Percentiles rank a stretch among this genome's conserved stretches.
Conservation (phyloP, 2,113 vertebrate species). For the Rhinolophus sinicus region DNA sequence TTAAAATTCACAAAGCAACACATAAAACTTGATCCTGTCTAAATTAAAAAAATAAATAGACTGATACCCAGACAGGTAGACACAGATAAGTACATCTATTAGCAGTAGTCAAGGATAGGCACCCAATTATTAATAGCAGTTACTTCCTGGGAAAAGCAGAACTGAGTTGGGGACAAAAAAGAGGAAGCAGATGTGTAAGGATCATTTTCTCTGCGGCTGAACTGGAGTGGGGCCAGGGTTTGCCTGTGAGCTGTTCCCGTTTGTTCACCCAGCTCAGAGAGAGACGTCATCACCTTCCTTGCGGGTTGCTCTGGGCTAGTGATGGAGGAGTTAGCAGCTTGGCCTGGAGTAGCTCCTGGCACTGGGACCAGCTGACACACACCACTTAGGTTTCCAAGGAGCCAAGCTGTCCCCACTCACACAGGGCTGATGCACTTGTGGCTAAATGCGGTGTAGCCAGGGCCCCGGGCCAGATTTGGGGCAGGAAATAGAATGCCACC, state of each 20-base stretch:
- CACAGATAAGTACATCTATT: background rate
- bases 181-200: accelerated
- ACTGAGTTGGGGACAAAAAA: background rate
- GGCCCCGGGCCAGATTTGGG: constrained; percentile 66
- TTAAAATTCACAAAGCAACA: background rate
- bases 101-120: background rate
- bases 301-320: constrained; percentile 1
- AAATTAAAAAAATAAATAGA: background rate
- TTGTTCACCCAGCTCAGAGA: constrained; percentile 40
- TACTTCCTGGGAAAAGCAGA: background rate
- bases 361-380: constrained; percentile 64
- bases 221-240: background rate
- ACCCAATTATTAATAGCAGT: background rate
- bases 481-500: constrained; percentile 74
- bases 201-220: background rate
- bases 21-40: background rate
- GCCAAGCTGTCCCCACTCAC: constrained; percentile 77
- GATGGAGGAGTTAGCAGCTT: constrained; percentile 62
- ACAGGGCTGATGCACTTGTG: constrained; percentile 72
- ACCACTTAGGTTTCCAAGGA: constrained; percentile 80
- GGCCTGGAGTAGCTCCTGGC: constrained; percentile 63
- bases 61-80: background rate
- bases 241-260: background rate
- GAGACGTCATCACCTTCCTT: background rate
- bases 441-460: constrained; percentile 82